These are phyloP conservation scores for Prosopocoilus inquinatus DNA, from an alignment of 2,888 invertebrate genomes.

Conservation along the genomic window DNA sequence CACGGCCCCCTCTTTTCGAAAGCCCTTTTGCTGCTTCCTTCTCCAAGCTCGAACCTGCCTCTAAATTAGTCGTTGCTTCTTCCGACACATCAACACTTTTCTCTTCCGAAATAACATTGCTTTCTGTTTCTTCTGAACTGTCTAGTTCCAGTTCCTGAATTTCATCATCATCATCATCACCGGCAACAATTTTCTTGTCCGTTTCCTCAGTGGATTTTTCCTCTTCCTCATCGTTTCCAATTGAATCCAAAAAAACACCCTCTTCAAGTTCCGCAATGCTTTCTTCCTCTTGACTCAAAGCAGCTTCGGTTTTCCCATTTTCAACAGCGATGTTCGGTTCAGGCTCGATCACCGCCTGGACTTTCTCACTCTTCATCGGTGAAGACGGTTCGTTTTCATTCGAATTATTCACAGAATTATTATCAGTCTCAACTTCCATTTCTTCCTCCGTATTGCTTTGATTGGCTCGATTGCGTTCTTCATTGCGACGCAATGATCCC, in stretches of 20 bases:
- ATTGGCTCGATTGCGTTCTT: background rate
- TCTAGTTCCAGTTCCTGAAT: background rate
- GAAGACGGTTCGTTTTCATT: slow-evolving; percentile 6
- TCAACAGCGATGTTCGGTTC: slow-evolving; percentile 1
- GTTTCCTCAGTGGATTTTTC: slow-evolving; percentile 6
- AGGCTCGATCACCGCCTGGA: background rate
- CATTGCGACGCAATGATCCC: background rate
- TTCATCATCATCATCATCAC: slow-evolving; percentile 10
- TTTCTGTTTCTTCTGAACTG: background rate
- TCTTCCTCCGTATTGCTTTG: background rate
- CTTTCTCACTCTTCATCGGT: slow-evolving; percentile 1
- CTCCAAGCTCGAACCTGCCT: slow-evolving; percentile 29
- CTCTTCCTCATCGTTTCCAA: slow-evolving; percentile 1
- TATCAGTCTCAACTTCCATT: slow-evolving; percentile 2
- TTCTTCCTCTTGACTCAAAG: background rate
- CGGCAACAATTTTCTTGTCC: slow-evolving; percentile 4
- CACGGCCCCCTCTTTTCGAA: slow-evolving; percentile 43
- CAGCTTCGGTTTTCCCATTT: background rate
- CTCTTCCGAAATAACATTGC: background rate
- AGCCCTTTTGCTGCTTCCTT: background rate
- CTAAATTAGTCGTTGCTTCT: background rate
- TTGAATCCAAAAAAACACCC: background rate
- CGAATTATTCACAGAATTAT: slow-evolving; percentile 5
- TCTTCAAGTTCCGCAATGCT: background rate
- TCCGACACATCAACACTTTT: background rate